These are phyloP conservation scores for Enteromius afrohamiltoni DNA, from an alignment of 2,797 vertebrate species.

Conservation along the genomic window DNA sequence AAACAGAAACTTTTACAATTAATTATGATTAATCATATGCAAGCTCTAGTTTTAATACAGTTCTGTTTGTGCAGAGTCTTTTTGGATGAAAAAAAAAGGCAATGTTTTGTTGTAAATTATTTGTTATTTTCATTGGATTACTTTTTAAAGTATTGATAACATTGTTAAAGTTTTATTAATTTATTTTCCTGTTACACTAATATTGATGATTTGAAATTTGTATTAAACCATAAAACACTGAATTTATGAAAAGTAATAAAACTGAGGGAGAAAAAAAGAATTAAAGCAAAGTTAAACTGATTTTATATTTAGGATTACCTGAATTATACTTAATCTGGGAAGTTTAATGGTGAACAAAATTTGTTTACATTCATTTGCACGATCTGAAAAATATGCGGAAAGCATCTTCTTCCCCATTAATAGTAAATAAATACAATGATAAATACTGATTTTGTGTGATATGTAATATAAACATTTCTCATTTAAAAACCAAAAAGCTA, in stretches of 20 bases:
- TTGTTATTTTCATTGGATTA: not conserved
- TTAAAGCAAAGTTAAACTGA: no score
- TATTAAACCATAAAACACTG: not conserved
- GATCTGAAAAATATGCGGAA: not conserved
- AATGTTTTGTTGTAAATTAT: not conserved
- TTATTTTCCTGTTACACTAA: not conserved
- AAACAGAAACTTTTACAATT: no score
- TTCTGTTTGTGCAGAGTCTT: no score
- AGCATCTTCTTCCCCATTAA: not conserved
- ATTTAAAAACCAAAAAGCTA: not conserved
- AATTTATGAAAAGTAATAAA: not conserved
- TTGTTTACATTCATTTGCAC: not conserved
- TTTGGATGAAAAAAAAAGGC: not conserved
- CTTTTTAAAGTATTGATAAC: not conserved
- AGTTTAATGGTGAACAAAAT: no score
- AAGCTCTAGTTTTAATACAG: not conserved
- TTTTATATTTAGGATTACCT: no score
- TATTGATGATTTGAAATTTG: not conserved
- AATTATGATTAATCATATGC: no score
- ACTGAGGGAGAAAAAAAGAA: no score
- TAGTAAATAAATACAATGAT: not conserved
- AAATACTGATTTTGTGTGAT: not conserved
- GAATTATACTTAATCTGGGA: no score
- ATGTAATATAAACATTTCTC: not conserved
- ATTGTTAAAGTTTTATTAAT: not conserved